Base-by-base conservation (phyloP, 2,888 invertebrate genomes). In the Chaetogeoica ovagalla region DNA sequence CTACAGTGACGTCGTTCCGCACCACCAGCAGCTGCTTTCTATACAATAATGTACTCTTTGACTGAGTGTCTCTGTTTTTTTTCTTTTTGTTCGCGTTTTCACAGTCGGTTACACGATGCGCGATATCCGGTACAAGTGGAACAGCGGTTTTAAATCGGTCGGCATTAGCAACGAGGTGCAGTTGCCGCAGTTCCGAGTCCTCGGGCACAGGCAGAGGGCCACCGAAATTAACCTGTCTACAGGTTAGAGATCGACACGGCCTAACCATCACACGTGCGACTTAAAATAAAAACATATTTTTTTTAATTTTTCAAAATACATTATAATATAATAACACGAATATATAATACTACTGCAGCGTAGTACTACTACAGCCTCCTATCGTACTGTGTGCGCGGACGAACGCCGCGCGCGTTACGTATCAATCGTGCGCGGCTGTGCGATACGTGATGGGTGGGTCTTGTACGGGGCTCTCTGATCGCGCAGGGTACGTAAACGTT, bases 101-200 rank as follows among this genome's bases (percentile, higher is more conserved):
- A 86, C 88, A 95, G 95, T 95, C 93, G 95, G 95, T 91, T 95
- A 95, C 93, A 95, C 95, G 90, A 95, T 95, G 94, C 93, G 93
- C 91, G 95, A 95, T 92, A 95, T 96, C 91, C 93, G 94, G 89
- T 96, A 96, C 91, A 93, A 93, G 90, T 97, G 96, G 96, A 93
- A 93, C 90, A 92, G 94, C 90, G 95, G 95, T 87, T 90, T 91
- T 88, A 91, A 92, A 89, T 95, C 96, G 89, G 95, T 97, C 89
- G 95, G 95, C 89, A 95, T 96, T 90, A 94, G 94, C 91, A 93
- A 91, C 89, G 94, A 95, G 89, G 95, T 96, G 89, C 94, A 95
- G 90, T 92, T 97, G 88, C 96, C 97, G 86, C 96, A 97, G 90
- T 97, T 97, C 91, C 93, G 94, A 88, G 95, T 96, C 88, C 92